Evolutionary conservation across 2,797 vertebrate genomes (phyloP), one percentile per base, ranked within the genome.

Genomic region (Argya squamiceps): DNA sequence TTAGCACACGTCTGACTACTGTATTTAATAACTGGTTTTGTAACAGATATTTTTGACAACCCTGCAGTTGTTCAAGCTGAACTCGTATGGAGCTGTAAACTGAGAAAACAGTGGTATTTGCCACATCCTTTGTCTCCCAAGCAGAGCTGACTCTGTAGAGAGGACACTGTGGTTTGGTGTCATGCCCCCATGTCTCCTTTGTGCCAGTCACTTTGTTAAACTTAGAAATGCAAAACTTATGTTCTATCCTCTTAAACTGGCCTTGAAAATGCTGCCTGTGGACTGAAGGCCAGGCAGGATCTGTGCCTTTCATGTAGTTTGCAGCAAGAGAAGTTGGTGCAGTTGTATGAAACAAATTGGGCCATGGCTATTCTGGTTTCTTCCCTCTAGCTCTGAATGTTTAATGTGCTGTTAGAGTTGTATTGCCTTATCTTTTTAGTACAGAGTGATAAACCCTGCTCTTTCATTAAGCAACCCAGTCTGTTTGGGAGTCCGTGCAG

Each of bases 381-480:
- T 96, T 92, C 74, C 84, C 56, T 91, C 70, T 56, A 89, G 80
- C 77, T 74, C 80, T n/a, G 49, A 46, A 82, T 92, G 83, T 90
- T 92, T 95, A 79, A 88, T 91, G 88, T 92, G 67, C 89, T 84
- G 79, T 94, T 92, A 58, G 47, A 53, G 73, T 92, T 92, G 83
- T 87, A 79, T 93, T 0, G 7, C 85, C 88, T 94, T 94, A 95
- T 93, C 93, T 95, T 39, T 93, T 86, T 70, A 82, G 76, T 87
- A 63, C 85, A 79, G 67, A 76, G 85, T 90, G 94, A 94, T 96
- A 96, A 95, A 95, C 79, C 44, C 63, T 87, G 55, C 67, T 87
- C 80, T 90, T 95, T 90, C 59, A 67, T 90, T 89, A 84, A 55
- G 55, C 77, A 55, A 60, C 10, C 52, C 41, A 53, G 36, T 82